Evolutionary conservation across 2,888 invertebrate genomes (phyloP).

Genomic region (Nezara viridula): DNA sequence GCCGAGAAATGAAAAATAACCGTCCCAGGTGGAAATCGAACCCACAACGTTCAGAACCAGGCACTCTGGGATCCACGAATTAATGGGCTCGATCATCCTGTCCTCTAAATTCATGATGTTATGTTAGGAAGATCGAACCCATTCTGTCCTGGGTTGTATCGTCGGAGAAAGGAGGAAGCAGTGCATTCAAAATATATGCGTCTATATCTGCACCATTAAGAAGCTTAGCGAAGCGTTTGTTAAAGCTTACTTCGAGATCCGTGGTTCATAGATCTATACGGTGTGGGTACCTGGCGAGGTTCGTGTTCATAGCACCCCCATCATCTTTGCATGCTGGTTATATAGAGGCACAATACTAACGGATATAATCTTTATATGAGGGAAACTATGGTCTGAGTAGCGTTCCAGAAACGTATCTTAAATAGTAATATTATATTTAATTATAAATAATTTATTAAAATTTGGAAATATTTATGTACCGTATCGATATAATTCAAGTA

Average conservation of each 20-base stretch:
- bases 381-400: too few species aligned
- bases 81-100: too few species aligned
- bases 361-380: neutral
- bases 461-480: too few species aligned
- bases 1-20: too few species aligned
- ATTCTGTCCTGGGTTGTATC: neutral
- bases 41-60: too few species aligned
- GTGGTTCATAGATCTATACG: neutral
- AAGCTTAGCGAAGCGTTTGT: neutral
- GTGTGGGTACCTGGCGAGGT: neutral
- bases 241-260: neutral
- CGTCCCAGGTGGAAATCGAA: too few species aligned
- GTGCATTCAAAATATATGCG: neutral
- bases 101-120: neutral
- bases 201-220: neutral
- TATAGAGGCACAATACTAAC: neutral
- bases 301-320: neutral
- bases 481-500: too few species aligned
- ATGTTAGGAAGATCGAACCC: neutral
- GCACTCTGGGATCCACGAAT: too few species aligned
- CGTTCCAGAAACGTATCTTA: too few species aligned
- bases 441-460: too few species aligned
- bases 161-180: neutral
- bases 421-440: too few species aligned
- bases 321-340: neutral